A percentile compares a stretch with the other conserved stretches of the same genome.
phyloP scores from a whole-genome alignment of 2,888 invertebrate genomes.

The Eupeodes luniger region DNA sequence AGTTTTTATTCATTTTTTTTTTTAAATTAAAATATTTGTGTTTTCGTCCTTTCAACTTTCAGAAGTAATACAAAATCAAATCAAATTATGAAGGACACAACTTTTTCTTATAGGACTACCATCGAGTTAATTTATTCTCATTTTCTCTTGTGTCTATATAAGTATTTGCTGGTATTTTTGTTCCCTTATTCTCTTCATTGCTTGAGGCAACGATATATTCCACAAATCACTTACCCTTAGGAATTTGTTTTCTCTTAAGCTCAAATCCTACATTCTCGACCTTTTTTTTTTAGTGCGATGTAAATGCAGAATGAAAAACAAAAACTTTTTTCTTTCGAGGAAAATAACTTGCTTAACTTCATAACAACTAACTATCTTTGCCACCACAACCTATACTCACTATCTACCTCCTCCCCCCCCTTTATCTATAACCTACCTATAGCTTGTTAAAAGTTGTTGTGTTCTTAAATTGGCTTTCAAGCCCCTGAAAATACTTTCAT shows the following conservation, averaged over 20 bases:
- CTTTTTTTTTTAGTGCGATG: neutral
- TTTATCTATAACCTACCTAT: neutral
- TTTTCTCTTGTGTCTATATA: too few relatives aligned
- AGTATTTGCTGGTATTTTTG: too few relatives aligned
- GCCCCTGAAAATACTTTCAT: conserved; percentile 28
- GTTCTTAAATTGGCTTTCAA: conserved; percentile 35
- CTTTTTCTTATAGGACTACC: too few relatives aligned
- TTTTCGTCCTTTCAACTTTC: too few relatives aligned
- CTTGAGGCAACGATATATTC: neutral
- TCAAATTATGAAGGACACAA: too few relatives aligned
- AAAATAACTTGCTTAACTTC: conserved; percentile 4
- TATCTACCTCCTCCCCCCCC: neutral
- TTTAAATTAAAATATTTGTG: too few relatives aligned
- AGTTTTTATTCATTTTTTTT: too few relatives aligned
- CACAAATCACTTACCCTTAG: neutral
- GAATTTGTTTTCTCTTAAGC: neutral
- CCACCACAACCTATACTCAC: neutral
- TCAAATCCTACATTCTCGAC: neutral
- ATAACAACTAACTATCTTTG: conserved; percentile 17
- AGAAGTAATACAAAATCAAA: too few relatives aligned
- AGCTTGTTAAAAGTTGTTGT: neutral
- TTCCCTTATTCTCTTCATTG: too few relatives aligned
- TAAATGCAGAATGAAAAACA: neutral
- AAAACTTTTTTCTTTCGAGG: conserved; percentile 8
- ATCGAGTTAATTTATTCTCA: too few relatives aligned